phyloP scores from a whole-genome alignment of 2,888 invertebrate species.

The Achlya flavicornis region DNA sequence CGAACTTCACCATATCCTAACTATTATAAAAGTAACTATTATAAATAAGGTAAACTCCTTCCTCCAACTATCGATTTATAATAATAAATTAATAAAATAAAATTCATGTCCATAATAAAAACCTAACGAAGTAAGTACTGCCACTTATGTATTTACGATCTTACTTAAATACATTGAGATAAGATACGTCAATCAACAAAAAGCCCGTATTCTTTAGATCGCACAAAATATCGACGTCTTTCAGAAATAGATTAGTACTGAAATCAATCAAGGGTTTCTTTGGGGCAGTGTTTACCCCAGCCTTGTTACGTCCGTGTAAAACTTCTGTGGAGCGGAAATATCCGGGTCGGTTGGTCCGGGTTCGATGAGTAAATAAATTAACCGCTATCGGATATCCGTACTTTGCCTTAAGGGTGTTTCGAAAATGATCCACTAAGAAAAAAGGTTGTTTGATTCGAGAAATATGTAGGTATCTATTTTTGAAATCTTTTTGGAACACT shows the following conservation, averaged over 20 bases:
- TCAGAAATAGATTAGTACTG: background rate
- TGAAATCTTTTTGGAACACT: background rate
- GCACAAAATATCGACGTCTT: background rate
- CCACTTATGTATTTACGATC: too few species aligned
- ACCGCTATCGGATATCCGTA: constrained; percentile 70
- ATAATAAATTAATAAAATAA: too few species aligned
- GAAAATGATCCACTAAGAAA: background rate
- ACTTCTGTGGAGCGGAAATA: constrained; percentile 46
- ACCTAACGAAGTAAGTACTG: too few species aligned
- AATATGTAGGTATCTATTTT: background rate
- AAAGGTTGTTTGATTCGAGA: background rate
- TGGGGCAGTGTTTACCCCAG: constrained; percentile 16
- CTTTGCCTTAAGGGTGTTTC: constrained; percentile 36
- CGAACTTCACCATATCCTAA: too few species aligned
- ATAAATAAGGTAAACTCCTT: too few species aligned
- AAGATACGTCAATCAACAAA: too few species aligned
- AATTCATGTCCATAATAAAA: too few species aligned
- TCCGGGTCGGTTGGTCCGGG: constrained; percentile 68
- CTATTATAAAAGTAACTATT: too few species aligned
- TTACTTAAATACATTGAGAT: too few species aligned
- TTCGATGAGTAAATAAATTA: constrained; percentile 75
- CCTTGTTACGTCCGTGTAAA: constrained; percentile 39
- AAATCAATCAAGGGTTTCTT: background rate
- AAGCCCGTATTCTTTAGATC: too few species aligned
- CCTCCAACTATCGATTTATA: too few species aligned